A percentile compares a stretch with the other conserved stretches of the same genome.
These are phyloP conservation scores for Aporrectodea caliginosa DNA, from an alignment of 1,140 invertebrate genomes.

Conservation along the genomic window DNA sequence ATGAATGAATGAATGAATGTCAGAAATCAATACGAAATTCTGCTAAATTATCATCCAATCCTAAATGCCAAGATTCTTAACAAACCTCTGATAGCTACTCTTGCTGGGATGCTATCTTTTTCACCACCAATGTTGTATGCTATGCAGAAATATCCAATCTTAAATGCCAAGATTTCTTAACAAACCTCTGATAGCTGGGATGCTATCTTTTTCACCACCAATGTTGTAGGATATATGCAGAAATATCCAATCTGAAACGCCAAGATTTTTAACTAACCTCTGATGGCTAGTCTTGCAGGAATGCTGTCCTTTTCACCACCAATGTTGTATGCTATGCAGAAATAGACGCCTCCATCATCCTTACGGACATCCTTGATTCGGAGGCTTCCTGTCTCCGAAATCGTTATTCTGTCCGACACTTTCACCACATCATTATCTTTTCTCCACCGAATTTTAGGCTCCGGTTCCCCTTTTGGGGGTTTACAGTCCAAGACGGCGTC, in stretches of 20 bases:
- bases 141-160: constrained; percentile 82
- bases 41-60: too few relatives aligned
- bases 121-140: constrained; percentile 81
- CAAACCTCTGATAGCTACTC: constrained; percentile 78
- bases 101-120: constrained; percentile 69
- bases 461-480: constrained; percentile 84
- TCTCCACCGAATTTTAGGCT: constrained; percentile 80
- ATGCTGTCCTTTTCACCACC: constrained; percentile 74
- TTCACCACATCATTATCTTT: constrained; percentile 28
- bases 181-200: too few relatives aligned
- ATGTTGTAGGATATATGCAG: constrained; percentile 80
- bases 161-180: too few relatives aligned
- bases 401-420: constrained; percentile 51
- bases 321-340: constrained; percentile 79
- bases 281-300: constrained; percentile 73
- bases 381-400: constrained; percentile 76
- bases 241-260: too few relatives aligned
- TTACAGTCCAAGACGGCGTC: constrained; percentile 84
- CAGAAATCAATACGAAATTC: too few relatives aligned
- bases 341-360: constrained; percentile 77
- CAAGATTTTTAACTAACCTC: too few relatives aligned
- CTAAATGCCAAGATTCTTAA: too few relatives aligned
- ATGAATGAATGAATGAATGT: too few relatives aligned
- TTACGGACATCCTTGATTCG: constrained; percentile 77
- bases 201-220: too few relatives aligned